These are phyloP conservation scores for Centruroides sculpturatus DNA, from an alignment of 1,140 invertebrate species.

Conservation along the genomic window DNA sequence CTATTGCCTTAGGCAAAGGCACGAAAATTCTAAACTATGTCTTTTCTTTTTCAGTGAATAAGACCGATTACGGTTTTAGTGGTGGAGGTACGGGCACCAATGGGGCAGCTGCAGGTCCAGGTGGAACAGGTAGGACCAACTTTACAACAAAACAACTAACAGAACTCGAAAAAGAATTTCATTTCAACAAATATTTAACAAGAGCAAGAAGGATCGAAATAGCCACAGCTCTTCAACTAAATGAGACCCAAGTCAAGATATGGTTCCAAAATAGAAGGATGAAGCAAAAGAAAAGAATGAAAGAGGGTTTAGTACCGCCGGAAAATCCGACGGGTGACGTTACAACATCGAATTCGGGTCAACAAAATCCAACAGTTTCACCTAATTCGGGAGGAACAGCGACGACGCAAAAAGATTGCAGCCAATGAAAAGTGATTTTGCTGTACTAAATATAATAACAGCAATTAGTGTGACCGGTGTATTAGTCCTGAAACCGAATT, in stretches of 20 bases:
- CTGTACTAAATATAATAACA: no score
- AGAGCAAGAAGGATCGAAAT: constrained; percentile 93
- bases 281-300: constrained; percentile 22
- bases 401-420: no score
- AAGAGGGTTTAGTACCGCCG: constrained; percentile 7
- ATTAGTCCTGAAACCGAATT: no score
- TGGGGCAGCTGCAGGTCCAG: constrained; percentile 4
- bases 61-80: constrained; percentile 6
- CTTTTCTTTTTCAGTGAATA: constrained; percentile 6
- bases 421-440: no score
- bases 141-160: constrained; percentile 99
- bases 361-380: no score
- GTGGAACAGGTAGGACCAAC: constrained; percentile 67
- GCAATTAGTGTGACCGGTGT: no score
- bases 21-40: not conserved
- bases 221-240: constrained; percentile 84
- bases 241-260: constrained; percentile 71
- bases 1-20: no score
- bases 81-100: constrained; percentile 3
- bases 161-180: constrained; percentile 97
- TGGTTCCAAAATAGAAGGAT: constrained; percentile 34
- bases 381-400: no score
- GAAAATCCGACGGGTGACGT: not conserved
- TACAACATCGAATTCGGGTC: no score
- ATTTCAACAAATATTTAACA: constrained; percentile 98